Conservation (phyloP, 2,797 vertebrate species). For the Ibycter americanus region DNA sequence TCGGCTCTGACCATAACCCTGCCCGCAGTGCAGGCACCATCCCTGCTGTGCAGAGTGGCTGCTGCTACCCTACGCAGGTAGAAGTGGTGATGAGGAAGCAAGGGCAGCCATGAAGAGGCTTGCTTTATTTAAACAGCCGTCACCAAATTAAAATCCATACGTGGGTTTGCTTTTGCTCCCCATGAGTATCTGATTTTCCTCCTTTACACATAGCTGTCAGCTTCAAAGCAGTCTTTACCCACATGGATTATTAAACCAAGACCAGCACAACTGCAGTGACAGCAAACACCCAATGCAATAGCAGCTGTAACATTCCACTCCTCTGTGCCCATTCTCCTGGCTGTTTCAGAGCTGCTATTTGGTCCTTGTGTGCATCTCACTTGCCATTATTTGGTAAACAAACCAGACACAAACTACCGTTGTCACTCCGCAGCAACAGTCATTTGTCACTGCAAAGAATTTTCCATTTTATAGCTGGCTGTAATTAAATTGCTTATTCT, state of each 20-base stretch:
- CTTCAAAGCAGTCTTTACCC: not conserved
- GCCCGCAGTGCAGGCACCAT: not conserved
- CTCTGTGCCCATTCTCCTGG: not conserved
- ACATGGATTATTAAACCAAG: not conserved
- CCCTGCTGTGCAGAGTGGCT: not conserved
- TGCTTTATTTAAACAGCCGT: not conserved
- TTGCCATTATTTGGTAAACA: not conserved
- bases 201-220: not conserved
- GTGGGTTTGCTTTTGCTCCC: not conserved
- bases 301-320: not conserved
- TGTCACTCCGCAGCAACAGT: not conserved
- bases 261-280: not conserved
- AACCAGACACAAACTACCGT: not conserved
- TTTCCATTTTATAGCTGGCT: conserved; percentile 6
- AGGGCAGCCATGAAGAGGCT: not conserved
- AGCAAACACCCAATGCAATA: not conserved
- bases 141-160: not conserved
- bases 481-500: conserved; percentile 45
- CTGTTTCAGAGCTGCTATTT: not conserved
- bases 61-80: rapidly evolving
- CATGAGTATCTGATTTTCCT: not conserved
- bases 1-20: rapidly evolving
- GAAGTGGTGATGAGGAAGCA: not conserved
- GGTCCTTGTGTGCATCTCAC: not conserved
- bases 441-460: not conserved